Evolutionary conservation across 2,797 vertebrate species (phyloP).

Genomic region (Pachyuromys duprasi): DNA sequence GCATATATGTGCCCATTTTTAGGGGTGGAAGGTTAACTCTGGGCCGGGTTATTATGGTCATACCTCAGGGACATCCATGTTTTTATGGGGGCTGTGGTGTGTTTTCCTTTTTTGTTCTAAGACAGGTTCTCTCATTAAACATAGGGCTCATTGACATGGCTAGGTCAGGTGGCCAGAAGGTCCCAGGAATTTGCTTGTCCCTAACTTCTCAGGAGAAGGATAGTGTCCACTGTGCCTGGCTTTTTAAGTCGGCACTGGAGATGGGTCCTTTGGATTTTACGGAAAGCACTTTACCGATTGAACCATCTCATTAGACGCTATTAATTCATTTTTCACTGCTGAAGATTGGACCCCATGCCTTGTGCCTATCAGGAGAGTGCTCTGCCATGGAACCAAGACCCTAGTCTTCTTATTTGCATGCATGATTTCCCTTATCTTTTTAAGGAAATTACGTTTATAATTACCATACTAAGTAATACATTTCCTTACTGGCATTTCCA

Average conservation of each 20-base stretch:
- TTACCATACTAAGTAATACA: not conserved
- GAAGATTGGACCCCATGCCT: too few species aligned
- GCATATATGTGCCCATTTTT: not conserved
- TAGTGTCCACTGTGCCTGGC: accelerated
- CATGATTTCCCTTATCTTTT: not conserved
- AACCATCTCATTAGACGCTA: not conserved
- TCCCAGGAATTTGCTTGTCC: not conserved
- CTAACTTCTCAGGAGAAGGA: not conserved
- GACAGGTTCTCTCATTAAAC: not conserved
- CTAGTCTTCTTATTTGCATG: not conserved
- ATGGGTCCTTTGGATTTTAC: not conserved
- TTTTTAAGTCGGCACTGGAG: not conserved
- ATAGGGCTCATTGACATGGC: not conserved
- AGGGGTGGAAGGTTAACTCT: not conserved
- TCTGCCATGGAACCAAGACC: too few species aligned
- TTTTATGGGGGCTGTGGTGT: not conserved
- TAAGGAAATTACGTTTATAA: not conserved
- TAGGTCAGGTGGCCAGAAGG: not conserved
- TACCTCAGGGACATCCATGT: not conserved
- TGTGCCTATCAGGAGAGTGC: too few species aligned
- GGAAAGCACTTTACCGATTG: not conserved
- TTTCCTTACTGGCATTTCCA: not conserved
- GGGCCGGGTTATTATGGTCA: not conserved
- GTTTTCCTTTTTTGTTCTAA: not conserved
- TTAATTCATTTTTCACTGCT: not conserved